Evolutionary conservation across 2,888 invertebrate species (phyloP).

Genomic region (Agrochola lychnidis): DNA sequence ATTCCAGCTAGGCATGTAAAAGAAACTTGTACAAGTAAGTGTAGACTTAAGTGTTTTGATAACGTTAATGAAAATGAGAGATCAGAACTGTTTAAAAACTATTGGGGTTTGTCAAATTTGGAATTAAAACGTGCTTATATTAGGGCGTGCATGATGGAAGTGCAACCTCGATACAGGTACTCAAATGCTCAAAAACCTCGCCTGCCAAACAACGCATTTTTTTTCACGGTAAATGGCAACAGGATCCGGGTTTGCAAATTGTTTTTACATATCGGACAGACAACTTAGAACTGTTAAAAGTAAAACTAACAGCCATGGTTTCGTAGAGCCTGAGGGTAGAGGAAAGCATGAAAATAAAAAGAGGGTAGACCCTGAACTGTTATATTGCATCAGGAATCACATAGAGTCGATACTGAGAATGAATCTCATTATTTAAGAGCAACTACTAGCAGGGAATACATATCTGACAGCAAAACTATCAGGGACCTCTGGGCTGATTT

Average conservation of each 20-base stretch:
- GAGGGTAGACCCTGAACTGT: conserved; percentile 63
- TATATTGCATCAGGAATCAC: conserved; percentile 49
- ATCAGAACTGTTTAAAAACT: not conserved
- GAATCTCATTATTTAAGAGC: conserved; percentile 67
- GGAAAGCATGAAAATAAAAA: conserved; percentile 67
- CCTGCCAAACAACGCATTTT: conserved; percentile 58
- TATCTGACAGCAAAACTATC: conserved; percentile 24
- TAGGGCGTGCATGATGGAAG: conserved; percentile 47
- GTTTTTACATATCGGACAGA: conserved; percentile 17
- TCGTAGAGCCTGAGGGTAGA: conserved; percentile 45
- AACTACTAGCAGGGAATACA: conserved; percentile 55
- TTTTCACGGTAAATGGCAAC: conserved; percentile 44
- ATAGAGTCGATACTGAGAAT: conserved; percentile 58
- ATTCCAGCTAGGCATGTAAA: conserved; percentile 11
- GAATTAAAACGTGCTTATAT: conserved; percentile 44
- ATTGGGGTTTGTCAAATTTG: conserved; percentile 5
- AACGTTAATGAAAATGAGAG: conserved; percentile 1
- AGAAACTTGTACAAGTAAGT: conserved; percentile 18
- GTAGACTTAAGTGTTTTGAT: conserved; percentile 9
- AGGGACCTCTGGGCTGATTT: conserved; percentile 37
- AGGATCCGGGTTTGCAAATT: conserved; percentile 14
- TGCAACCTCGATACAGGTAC: conserved; percentile 48
- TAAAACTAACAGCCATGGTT: conserved; percentile 22
- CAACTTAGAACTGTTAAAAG: conserved; percentile 18
- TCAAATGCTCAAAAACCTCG: conserved; percentile 56